A percentile compares a stretch with the other conserved stretches of the same genome.
phyloP scores from a whole-genome alignment of 2,797 vertebrate species.

The Mormyrus hasselquistii region DNA sequence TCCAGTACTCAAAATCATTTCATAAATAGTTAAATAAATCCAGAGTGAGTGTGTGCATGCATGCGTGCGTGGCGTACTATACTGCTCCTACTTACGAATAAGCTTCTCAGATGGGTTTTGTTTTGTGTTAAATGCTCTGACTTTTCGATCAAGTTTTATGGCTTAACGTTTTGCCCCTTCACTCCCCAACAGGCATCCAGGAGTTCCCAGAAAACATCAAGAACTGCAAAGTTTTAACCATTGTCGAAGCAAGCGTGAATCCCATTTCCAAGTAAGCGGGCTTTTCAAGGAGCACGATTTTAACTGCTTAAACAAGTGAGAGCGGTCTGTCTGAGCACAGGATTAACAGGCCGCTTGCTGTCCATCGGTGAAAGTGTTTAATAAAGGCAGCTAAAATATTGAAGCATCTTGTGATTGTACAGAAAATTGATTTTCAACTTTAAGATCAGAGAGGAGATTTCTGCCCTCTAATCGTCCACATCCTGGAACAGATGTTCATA shows the following conservation, averaged over 20 bases:
- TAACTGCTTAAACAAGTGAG: not conserved
- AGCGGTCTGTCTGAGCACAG: not conserved
- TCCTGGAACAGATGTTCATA: not conserved
- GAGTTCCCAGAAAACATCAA: conserved; percentile 99
- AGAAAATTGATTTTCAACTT: not conserved
- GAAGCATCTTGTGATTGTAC: not conserved
- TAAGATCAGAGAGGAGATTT: not conserved
- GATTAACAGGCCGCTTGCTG: not conserved
- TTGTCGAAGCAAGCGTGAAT: conserved; percentile 96
- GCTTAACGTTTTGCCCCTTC: not conserved
- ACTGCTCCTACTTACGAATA: not conserved
- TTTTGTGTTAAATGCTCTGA: not conserved
- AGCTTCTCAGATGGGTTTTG: not conserved
- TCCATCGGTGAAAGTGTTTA: not conserved
- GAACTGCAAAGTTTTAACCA: conserved; percentile 88
- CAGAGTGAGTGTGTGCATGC: not conserved
- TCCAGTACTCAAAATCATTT: not conserved
- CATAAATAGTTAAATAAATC: not conserved
- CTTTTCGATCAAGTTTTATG: not conserved
- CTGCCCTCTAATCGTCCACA: not conserved
- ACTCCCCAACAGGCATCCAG: conserved; percentile 77
- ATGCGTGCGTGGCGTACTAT: not conserved
- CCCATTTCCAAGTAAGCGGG: conserved; percentile 94
- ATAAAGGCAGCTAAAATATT: not conserved
- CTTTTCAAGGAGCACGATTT: not conserved